Percentiles rank a stretch among this genome's conserved stretches.
Conservation (phyloP, 2,888 invertebrate species). For the Catonia carolina region DNA sequence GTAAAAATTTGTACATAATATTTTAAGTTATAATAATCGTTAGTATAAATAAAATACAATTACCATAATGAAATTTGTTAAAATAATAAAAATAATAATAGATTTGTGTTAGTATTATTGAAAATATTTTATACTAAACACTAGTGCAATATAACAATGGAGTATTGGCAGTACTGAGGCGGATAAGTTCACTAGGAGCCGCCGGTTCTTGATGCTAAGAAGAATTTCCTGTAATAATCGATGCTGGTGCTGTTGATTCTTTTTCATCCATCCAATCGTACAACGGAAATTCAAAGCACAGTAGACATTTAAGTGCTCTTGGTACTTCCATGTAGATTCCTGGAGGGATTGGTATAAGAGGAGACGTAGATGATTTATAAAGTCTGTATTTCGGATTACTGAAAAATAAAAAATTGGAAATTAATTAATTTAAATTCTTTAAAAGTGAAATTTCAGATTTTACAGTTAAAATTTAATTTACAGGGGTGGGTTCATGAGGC, state of each 20-base stretch:
- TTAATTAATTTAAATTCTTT: background rate
- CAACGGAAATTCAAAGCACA: slow-evolving; percentile 85
- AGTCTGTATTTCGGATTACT: slow-evolving; percentile 78
- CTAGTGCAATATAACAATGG: slow-evolving; percentile 32
- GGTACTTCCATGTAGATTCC: slow-evolving; percentile 83
- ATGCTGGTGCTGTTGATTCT: slow-evolving; percentile 34
- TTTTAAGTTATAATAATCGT: too few relatives aligned
- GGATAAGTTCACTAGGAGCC: slow-evolving; percentile 31
- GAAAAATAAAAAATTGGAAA: slow-evolving; percentile 31
- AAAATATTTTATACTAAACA: slow-evolving; percentile 19
- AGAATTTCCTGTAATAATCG: slow-evolving; percentile 19
- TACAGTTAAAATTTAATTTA: too few relatives aligned
- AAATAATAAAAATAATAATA: too few relatives aligned
- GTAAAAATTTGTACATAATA: too few relatives aligned
- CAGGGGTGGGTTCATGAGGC: too few relatives aligned
- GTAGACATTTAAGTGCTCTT: slow-evolving; percentile 67
- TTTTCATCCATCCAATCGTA: slow-evolving; percentile 70
- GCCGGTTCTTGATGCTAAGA: slow-evolving; percentile 31
- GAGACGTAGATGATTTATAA: slow-evolving; percentile 83
- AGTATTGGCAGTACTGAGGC: slow-evolving; percentile 29
- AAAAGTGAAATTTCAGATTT: too few relatives aligned
- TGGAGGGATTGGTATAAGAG: slow-evolving; percentile 81
- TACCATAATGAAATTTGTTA: too few relatives aligned
- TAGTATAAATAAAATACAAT: too few relatives aligned
- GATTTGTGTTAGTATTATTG: too few relatives aligned